A percentile compares a stretch with the other conserved stretches of the same genome.
phyloP scores from a whole-genome alignment of 2,113 vertebrate species.

The Melanerpes aurifrons region DNA sequence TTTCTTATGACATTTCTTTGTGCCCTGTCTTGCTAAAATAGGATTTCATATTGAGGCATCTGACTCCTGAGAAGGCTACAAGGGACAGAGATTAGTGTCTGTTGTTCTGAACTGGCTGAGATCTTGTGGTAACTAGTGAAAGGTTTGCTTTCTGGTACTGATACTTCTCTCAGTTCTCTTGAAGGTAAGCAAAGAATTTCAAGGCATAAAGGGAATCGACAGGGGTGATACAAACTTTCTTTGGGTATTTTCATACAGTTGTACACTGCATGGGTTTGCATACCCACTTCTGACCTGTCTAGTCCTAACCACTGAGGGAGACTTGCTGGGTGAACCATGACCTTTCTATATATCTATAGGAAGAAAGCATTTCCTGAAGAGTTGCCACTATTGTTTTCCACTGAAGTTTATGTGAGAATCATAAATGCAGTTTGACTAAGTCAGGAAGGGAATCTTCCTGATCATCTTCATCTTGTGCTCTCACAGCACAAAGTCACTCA shows the following conservation, averaged over 20 bases:
- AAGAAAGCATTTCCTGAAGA: not conserved
- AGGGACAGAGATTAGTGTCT: not conserved
- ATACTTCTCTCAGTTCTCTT: not conserved
- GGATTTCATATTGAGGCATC: not conserved
- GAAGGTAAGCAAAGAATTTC: not conserved
- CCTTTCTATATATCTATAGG: not conserved
- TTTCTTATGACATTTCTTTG: not conserved
- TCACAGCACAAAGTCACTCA: not conserved
- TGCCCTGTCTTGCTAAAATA: not conserved
- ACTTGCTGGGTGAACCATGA: too few relatives aligned
- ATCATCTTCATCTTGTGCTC: not conserved
- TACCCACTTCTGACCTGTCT: not conserved
- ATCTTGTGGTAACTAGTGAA: not conserved
- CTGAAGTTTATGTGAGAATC: not conserved
- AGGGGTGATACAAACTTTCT: not conserved
- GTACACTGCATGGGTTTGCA: not conserved
- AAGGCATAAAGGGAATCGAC: not conserved
- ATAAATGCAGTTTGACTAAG: not conserved
- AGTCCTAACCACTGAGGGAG: not conserved
- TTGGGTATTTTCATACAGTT: not conserved
- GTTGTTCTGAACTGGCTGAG: not conserved
- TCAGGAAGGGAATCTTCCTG: not conserved
- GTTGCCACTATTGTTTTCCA: not conserved
- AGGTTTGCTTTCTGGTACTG: not conserved
- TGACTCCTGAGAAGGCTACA: not conserved